Base-by-base conservation (phyloP, 2,113 vertebrate species). In the Poecilia latipinna region DNA sequence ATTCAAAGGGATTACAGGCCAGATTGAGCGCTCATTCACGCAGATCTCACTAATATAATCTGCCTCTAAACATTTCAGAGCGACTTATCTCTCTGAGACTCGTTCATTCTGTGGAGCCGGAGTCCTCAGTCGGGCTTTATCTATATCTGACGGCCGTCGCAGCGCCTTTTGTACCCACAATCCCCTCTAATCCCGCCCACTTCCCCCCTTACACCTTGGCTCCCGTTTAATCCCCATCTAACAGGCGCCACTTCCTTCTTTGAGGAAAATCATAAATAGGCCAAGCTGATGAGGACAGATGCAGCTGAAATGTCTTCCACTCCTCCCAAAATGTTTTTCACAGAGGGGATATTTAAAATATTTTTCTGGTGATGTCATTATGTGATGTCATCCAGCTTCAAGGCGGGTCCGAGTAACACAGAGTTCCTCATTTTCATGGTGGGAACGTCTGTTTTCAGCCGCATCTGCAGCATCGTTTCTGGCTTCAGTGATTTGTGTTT, bases 11-110 rank as follows among this genome's bases (percentile, higher is more conserved):
- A 91, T 93, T 92, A 91, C 51, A 73, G 85, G 70, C 83, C 86
- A 86, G 84, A 89, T 88, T 81, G 82, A 85, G 79, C 37, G 17
- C 81, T 86, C 74, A 86, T 90, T 91, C 88, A 88, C 82, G 70
- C 85, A 79, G 85, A 90, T 91, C 85, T 82, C 68, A 26, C 79
- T 86, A 90, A 91, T 91, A 86, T 93, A 87, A 92, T 91, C 91
- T 90, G 86, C 86, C 83, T 84, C 79, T 80, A 78, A 91, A 87
- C 86, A 87, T 88, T 89, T 88, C 81, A 69, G 68, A 80, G 78
- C 68, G 82, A 90, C 82, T 92, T 90, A 90, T 90, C 87, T 83
- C 83, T 73, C 71, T 74, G 81, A 87, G 70, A 65, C 51, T 79
- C 78, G 86, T 90, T 82, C 81, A 71, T 87, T 86, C 81, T 84